phyloP scores from a whole-genome alignment of 2,797 vertebrate species.

The Poliocrania exsul region DNA sequence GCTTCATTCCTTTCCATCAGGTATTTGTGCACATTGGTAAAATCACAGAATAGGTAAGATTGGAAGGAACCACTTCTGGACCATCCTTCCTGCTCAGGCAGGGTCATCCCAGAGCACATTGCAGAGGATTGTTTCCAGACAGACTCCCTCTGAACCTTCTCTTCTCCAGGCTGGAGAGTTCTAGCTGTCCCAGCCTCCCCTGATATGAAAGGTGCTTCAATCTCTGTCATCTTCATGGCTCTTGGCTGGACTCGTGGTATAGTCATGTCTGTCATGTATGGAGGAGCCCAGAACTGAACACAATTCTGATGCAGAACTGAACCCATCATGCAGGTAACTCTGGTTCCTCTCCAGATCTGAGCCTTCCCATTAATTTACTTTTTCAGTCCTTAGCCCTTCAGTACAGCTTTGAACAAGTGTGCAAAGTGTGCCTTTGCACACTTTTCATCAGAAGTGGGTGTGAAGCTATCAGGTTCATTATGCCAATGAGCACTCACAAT shows the following conservation, averaged over 20 bases:
- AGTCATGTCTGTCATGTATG: accelerated
- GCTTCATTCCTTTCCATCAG: background rate
- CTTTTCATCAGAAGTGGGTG: background rate
- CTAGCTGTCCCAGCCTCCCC: background rate
- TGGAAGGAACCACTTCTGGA: background rate
- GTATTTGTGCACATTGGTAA: background rate
- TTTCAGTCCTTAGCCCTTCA: background rate
- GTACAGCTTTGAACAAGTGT: background rate
- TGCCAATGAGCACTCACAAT: background rate
- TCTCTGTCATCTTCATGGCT: background rate
- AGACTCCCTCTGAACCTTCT: background rate
- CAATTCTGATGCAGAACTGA: background rate
- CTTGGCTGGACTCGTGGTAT: background rate
- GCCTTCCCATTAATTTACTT: background rate
- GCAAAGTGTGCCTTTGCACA: background rate
- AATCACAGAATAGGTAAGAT: background rate
- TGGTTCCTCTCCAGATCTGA: background rate
- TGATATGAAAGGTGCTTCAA: background rate
- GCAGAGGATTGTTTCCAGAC: background rate
- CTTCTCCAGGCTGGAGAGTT: background rate
- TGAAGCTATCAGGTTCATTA: background rate
- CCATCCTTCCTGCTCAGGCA: background rate
- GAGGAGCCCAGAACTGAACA: background rate
- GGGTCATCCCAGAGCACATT: background rate
- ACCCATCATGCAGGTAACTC: background rate